phyloP scores from a whole-genome alignment of 1,140 invertebrate genomes.

The Drosophila eugracilis region DNA sequence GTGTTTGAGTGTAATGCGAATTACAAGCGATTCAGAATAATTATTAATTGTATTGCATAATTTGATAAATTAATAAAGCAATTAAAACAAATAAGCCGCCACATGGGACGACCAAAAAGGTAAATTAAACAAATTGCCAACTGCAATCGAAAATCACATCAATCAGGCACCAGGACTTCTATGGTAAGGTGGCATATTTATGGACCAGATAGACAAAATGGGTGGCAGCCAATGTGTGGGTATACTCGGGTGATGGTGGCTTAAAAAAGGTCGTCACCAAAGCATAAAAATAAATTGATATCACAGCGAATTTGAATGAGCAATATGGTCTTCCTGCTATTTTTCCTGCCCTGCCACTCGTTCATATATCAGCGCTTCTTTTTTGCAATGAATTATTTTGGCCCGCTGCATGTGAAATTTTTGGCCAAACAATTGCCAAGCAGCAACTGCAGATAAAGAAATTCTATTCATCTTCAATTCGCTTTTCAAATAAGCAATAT shows the following conservation, averaged over 20 bases:
- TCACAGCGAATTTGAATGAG: constrained; percentile 70
- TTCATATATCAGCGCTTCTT: constrained; percentile 51
- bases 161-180: constrained; percentile 35
- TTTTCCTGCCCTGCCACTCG: constrained; percentile 8
- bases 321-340: constrained; percentile 32
- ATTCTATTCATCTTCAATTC: neutral
- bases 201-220: neutral
- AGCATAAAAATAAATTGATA: constrained; percentile 79
- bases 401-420: constrained; percentile 68
- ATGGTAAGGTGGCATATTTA: constrained; percentile 34
- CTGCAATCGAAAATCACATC: constrained; percentile 62
- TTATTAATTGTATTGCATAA: constrained; percentile 58
- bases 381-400: constrained; percentile 75
- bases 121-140: constrained; percentile 53
- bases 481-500: no score
- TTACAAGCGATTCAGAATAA: constrained; percentile 27
- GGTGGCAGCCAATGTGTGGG: no score
- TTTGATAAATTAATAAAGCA: constrained; percentile 62
- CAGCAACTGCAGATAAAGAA: constrained; percentile 3
- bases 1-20: neutral
- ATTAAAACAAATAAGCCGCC: constrained; percentile 41
- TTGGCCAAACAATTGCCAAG: constrained; percentile 70
- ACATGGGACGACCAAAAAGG: constrained; percentile 12
- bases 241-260: neutral
- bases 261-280: constrained; percentile 33